Conservation (phyloP, 2,113 vertebrate species). For the Craseonycteris thonglongyai region DNA sequence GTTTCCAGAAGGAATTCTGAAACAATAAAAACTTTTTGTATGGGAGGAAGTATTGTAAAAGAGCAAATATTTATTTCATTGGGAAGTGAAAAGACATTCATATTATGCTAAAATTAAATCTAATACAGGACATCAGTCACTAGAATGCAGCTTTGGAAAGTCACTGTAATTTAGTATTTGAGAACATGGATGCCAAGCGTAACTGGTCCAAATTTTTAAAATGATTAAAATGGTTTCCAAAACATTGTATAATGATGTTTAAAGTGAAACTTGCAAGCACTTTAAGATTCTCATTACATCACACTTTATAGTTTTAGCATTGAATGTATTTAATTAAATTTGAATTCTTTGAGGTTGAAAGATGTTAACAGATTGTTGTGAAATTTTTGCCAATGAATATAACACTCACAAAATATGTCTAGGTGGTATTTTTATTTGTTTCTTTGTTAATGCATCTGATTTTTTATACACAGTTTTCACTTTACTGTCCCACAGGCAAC, state of each 20-base stretch:
- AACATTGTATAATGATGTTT: background rate
- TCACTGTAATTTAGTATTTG: background rate
- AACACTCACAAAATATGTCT: background rate
- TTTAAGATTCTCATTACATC: background rate
- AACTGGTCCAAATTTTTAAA: background rate
- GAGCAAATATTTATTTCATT: background rate
- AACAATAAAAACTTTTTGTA: background rate
- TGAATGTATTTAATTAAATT: background rate
- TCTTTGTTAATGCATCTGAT: background rate
- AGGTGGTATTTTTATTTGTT: background rate
- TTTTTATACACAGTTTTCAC: background rate
- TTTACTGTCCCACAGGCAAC: background rate
- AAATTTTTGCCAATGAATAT: constrained; percentile 1
- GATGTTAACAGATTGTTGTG: background rate
- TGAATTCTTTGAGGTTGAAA: background rate
- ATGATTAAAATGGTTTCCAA: background rate
- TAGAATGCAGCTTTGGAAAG: background rate
- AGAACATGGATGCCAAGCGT: background rate
- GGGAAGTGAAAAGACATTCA: background rate
- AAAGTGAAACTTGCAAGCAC: background rate
- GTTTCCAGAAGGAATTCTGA: background rate
- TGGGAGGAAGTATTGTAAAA: background rate
- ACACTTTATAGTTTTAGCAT: background rate
- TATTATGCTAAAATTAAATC: background rate
- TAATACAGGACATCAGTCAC: background rate